These are phyloP conservation scores for Andrena haemorrhoa DNA, from an alignment of 2,888 invertebrate genomes.

Conservation along the genomic window DNA sequence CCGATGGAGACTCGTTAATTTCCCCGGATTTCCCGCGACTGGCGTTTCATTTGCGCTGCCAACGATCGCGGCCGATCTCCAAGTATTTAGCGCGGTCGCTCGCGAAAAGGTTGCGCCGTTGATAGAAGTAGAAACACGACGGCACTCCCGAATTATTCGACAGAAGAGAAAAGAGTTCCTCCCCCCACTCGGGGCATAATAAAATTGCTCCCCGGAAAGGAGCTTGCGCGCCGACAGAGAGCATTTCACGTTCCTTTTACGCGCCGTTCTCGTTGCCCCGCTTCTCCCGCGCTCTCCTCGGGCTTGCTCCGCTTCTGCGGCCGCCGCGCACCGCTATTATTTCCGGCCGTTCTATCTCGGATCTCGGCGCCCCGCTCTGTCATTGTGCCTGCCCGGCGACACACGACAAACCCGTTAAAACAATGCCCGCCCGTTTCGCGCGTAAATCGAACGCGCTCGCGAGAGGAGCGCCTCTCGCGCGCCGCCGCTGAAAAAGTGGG, in stretches of 20 bases:
- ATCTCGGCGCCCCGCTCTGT: constrained; percentile 35
- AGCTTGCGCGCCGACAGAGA: constrained; percentile 34
- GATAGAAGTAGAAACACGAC: background rate
- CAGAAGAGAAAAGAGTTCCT: background rate
- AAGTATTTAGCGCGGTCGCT: background rate
- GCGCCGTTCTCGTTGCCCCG: constrained; percentile 45
- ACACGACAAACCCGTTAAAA: constrained; percentile 59
- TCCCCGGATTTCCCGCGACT: background rate
- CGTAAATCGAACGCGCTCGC: constrained; percentile 31
- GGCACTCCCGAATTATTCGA: background rate
- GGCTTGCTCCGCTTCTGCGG: constrained; percentile 30
- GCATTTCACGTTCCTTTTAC: constrained; percentile 69
- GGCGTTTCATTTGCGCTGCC: constrained; percentile 39
- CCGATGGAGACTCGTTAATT: constrained; percentile 59
- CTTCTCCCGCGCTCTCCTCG: constrained; percentile 45
- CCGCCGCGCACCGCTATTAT: constrained; percentile 65
- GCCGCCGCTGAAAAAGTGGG: constrained; percentile 46
- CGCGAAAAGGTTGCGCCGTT: background rate
- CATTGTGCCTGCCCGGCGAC: constrained; percentile 49
- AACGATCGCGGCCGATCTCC: constrained; percentile 18
- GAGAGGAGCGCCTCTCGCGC: constrained; percentile 39
- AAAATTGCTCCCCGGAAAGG: constrained; percentile 16
- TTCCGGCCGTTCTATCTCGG: constrained; percentile 66
- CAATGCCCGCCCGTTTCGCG: constrained; percentile 46
- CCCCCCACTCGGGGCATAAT: background rate